These are phyloP conservation scores for Eulemur macaco DNA, from an alignment of 2,113 vertebrate species.

Conservation along the genomic window DNA sequence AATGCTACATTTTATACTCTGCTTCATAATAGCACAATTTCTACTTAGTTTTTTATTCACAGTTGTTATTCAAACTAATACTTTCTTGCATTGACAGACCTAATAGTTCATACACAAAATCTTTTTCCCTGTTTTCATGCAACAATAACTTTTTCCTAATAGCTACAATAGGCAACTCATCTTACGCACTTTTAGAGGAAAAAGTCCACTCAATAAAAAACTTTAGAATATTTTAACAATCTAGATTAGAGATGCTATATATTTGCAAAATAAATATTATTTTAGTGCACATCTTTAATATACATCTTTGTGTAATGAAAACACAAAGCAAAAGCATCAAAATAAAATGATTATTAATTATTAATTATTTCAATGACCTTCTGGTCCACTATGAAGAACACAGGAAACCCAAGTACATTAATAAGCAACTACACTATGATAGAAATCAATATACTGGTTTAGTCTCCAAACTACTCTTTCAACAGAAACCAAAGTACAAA, in stretches of 20 bases:
- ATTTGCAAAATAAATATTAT: neutral
- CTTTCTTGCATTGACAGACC: neutral
- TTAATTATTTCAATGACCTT: constrained; percentile 4
- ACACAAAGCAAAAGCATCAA: neutral
- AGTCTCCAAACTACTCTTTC: constrained; percentile 56
- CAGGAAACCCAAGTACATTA: constrained; percentile 51
- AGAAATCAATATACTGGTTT: constrained; percentile 48
- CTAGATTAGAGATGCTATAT: neutral
- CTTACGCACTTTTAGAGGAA: neutral
- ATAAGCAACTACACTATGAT: constrained; percentile 58
- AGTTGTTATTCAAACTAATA: neutral
- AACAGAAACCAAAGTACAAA: neutral
- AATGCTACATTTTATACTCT: neutral
- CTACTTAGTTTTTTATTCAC: neutral
- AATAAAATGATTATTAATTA: neutral
- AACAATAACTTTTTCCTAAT: neutral
- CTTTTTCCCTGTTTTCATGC: neutral
- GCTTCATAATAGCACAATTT: neutral
- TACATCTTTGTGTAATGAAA: too few relatives aligned
- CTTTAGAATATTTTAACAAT: too few relatives aligned
- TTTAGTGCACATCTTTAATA: neutral
- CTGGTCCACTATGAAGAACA: neutral
- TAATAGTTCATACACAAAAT: neutral
- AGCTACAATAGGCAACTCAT: neutral
- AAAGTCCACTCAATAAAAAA: neutral